Evolutionary conservation across 2,797 vertebrate genomes (phyloP).

Genomic region (Sebastes reedi): DNA sequence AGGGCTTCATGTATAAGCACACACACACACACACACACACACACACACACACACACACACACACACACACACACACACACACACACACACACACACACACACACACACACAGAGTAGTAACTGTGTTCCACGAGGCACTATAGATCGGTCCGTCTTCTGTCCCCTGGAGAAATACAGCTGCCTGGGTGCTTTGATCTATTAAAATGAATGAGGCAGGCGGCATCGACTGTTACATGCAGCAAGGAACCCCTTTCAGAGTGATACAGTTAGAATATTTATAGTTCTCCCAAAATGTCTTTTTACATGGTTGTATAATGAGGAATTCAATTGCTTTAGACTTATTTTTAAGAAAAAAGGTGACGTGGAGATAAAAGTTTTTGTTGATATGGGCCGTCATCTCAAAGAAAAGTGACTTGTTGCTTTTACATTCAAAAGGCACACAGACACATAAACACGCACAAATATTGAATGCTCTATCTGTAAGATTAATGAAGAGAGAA

Average conservation of each 20-base stretch:
- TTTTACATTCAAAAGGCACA: slow-evolving; percentile 2
- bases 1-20: slow-evolving; percentile 14
- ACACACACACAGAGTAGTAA: slow-evolving; percentile 15
- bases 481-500: slow-evolving; percentile 42
- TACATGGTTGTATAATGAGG: slow-evolving; percentile 68
- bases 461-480: slow-evolving; percentile 7
- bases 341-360: slow-evolving; percentile 46
- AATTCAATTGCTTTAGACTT: slow-evolving; percentile 69
- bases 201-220: slow-evolving; percentile 67
- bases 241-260: slow-evolving; percentile 53
- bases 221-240: slow-evolving; percentile 62
- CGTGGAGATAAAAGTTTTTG: slow-evolving; percentile 48
- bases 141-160: slow-evolving; percentile 56
- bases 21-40: slow-evolving; percentile 22
- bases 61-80: slow-evolving; percentile 25
- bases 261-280: slow-evolving; percentile 68
- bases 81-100: slow-evolving; percentile 12
- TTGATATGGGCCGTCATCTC: slow-evolving; percentile 1
- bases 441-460: slow-evolving; percentile 10
- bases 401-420: slow-evolving; percentile 32
- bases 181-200: slow-evolving; percentile 70
- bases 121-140: slow-evolving; percentile 30
- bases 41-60: slow-evolving; percentile 12
- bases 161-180: slow-evolving; percentile 48
- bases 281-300: slow-evolving; percentile 60